These are phyloP conservation scores for Neotoxoptera formosana DNA, from an alignment of 1,140 invertebrate genomes.

Conservation along the genomic window DNA sequence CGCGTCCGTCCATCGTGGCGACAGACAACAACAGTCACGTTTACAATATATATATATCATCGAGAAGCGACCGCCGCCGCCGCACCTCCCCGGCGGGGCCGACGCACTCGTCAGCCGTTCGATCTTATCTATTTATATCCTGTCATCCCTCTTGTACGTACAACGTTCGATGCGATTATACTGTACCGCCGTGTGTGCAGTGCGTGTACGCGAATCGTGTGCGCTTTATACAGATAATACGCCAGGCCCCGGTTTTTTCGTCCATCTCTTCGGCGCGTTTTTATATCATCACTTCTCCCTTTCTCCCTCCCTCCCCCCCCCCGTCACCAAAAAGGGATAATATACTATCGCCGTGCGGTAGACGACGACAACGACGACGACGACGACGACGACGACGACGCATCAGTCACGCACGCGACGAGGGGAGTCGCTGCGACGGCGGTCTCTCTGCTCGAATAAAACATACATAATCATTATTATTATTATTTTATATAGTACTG, in stretches of 20 bases:
- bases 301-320: too few relatives aligned
- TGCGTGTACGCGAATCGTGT: neutral
- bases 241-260: neutral
- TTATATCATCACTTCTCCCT: neutral
- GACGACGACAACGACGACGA: neutral
- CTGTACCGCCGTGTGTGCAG: neutral
- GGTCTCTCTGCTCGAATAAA: neutral
- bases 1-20: neutral
- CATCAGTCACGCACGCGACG: constrained; percentile 38
- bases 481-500: neutral
- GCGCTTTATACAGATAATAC: too few relatives aligned
- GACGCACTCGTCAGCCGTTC: neutral
- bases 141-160: constrained; percentile 33
- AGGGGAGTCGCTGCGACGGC: neutral
- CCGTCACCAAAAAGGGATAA: too few relatives aligned
- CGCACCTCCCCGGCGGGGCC: neutral
- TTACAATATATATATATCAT: neutral
- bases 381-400: neutral
- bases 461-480: neutral
- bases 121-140: constrained; percentile 33
- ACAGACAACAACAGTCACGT: neutral
- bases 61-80: neutral
- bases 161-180: neutral
- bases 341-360: too few relatives aligned
- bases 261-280: neutral